Base-by-base conservation (phyloP, 2,888 invertebrate species). In the Idaea dimidiata region DNA sequence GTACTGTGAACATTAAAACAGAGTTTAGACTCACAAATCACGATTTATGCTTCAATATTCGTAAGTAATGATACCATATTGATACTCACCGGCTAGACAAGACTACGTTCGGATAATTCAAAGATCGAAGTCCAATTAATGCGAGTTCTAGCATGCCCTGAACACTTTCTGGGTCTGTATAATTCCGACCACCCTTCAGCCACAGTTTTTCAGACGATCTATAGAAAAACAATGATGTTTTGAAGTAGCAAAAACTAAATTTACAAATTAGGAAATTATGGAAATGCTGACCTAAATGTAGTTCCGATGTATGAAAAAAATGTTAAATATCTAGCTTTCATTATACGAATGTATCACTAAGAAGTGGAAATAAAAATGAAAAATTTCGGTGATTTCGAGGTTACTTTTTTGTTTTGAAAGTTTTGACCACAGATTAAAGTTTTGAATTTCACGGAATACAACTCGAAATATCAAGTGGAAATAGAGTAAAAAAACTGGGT, bases 251-350 rank as follows among this genome's bases (percentile, higher is more conserved):
- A 4, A 7, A 55, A 5, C 17, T 55, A 55, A 16, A 6, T 16
- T 17, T 17, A 55, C 16, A 17, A 55, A 55, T 17, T 16, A 55
- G 7, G 54, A 16, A 54, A 16, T 6, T 55, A 16, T 55, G 54
- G 4, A 53, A 53, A 17, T 60, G 68, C 80, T 62, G 71, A 97
- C 97, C 96, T 95, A 88, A 97, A 97, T 59, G 90, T 82, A 16
- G 95, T 95, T 66, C 97, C 97, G 74, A 97, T 94, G 75, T 97
- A 97, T 0, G 96, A 95, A 78, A 96, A 94, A 75, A 94, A 94
- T 58, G 96, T 77, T 70, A 97, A 93, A 87, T 97, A 97, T 85
- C 97, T 93, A 73, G 93, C 93, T 94, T 95, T 90, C 92, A 92
- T 91, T 93, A 5, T 43, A 58, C 16, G 8, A 3, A 6, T 16